These are phyloP conservation scores for Acanthis flammea DNA, from an alignment of 2,797 vertebrate genomes.

Conservation along the genomic window DNA sequence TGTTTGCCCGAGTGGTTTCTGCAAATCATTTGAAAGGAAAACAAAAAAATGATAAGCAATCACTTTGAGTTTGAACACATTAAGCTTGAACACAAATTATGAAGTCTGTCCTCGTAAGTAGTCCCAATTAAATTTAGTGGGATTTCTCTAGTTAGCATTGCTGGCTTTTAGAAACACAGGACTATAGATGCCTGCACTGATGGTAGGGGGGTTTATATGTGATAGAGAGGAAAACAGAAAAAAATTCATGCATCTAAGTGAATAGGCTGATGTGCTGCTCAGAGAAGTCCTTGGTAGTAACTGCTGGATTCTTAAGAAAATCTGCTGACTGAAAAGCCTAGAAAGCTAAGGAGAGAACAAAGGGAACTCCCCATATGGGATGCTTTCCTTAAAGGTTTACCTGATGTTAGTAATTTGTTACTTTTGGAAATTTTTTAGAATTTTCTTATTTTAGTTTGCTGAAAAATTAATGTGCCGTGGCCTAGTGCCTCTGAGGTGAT, in stretches of 20 bases:
- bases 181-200: not conserved
- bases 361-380: not conserved
- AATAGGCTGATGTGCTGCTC: not conserved
- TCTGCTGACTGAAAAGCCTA: not conserved
- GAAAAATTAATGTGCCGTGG: not conserved
- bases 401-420: not conserved
- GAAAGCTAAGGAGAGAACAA: not conserved
- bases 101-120: not conserved
- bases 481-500: not conserved
- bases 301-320: not conserved
- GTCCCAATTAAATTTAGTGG: not conserved
- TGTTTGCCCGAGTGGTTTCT: not conserved
- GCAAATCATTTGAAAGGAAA: not conserved
- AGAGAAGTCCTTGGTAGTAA: not conserved
- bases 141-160: not conserved
- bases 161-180: not conserved
- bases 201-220: not conserved
- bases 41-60: not conserved
- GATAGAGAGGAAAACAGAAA: not conserved
- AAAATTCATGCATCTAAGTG: not conserved
- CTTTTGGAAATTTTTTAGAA: not conserved
- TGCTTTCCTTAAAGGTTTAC: not conserved
- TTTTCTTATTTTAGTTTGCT: not conserved
- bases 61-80: fast-evolving
- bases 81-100: not conserved